phyloP scores from a whole-genome alignment of 64 coral and sea anemone genomes.

The Pocillopora verrucosa region DNA sequence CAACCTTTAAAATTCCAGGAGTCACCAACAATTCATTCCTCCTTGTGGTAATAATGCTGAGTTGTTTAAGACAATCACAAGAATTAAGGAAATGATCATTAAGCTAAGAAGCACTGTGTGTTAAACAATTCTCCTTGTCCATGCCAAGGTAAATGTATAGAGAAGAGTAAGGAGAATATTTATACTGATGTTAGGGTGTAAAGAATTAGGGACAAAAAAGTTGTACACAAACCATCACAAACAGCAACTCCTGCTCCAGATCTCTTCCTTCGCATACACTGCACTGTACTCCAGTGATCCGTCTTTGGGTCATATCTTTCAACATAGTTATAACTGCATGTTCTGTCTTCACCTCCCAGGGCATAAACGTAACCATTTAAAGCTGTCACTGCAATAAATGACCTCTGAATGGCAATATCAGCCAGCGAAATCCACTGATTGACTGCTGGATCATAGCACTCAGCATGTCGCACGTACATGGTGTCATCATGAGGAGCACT shows the following conservation, averaged over 20 bases:
- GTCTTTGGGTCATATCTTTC: conserved; percentile 95
- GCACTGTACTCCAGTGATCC: conserved; percentile 90
- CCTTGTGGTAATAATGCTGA: no score
- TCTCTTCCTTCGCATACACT: conserved; percentile 90
- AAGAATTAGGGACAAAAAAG: background rate
- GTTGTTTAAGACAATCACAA: no score
- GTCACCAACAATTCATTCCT: no score
- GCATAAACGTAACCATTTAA: conserved; percentile 92
- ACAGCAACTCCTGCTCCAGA: conserved; percentile 97
- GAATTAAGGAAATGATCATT: no score
- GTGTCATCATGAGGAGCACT: conserved; percentile 88
- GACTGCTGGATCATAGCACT: conserved; percentile 80
- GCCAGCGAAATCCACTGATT: conserved; percentile 86
- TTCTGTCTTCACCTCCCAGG: conserved; percentile 95
- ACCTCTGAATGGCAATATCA: conserved; percentile 96
- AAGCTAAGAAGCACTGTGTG: no score
- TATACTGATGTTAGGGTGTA: background rate
- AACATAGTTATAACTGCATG: conserved; percentile 97
- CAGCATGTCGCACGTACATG: conserved; percentile 85
- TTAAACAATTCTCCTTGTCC: no score
- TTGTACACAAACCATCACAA: conserved; percentile 82
- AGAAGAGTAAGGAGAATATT: no score
- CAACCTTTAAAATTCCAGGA: no score
- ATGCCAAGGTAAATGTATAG: no score
- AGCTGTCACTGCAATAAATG: conserved; percentile 89